Base-by-base conservation (phyloP, 2,797 vertebrate genomes). In the Rhincodon typus region DNA sequence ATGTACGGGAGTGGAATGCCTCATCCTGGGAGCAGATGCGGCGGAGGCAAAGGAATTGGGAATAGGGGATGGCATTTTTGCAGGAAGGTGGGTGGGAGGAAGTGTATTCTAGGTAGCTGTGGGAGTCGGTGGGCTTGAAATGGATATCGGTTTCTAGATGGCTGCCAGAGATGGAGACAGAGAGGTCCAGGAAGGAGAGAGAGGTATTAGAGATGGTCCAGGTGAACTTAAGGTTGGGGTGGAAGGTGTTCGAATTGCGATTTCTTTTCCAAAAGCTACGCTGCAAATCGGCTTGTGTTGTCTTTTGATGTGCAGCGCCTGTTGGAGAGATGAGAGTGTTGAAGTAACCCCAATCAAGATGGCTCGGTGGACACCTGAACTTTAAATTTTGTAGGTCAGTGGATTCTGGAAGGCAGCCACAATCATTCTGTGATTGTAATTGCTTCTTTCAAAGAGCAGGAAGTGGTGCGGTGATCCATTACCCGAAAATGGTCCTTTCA, bases 401-500 rank as follows among this genome's bases (percentile, higher is more conserved):
- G 46, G 69, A 74, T 77, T 34, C 30, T 74, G 94, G 34, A 53
- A 50, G 50, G 34, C 94, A 23, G 50, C 2, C 30, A 17, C 69
- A 95, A 77, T 95, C 94, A 50, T 57, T 77, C 50, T 34, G 8
- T 74, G 70, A 74, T 95, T 95, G 46, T 95, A 95, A 95, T 77
- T 34, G 57, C 94, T 77, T 53, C 46, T 10, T 21, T 72, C 70
- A 77, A 95, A 74, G 70, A 34, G 46, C n/a, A 42, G 62, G 42
- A 23, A 69, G 66, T 67, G 42, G 62, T 69, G n/a, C 23, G 2
- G n/a, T 67, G 90, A 93, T 42, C 90, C 90, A 69, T 93, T 42
- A 42, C 27, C 62, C 25, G 66, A 69, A 93, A 25, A 69, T 69
- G 46, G 42, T 77, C 69, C 30, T 95, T 95, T 53, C 77, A 46